Percentiles rank a stretch among this genome's conserved stretches.
These are phyloP conservation scores for Microdon myrmicae DNA, from an alignment of 2,888 invertebrate genomes.

Conservation along the genomic window DNA sequence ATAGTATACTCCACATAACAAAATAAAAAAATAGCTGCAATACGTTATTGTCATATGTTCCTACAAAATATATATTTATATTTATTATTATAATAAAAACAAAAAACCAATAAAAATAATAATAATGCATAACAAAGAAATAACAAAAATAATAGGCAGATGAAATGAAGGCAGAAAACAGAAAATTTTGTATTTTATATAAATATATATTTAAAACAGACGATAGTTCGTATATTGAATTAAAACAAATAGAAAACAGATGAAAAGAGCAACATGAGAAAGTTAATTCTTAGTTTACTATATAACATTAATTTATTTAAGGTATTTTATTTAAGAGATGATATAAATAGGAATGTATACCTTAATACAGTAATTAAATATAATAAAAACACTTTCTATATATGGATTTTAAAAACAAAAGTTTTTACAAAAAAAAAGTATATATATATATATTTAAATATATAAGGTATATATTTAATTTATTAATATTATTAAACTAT, in stretches of 20 bases:
- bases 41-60: slow-evolving; percentile 68
- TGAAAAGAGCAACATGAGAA: slow-evolving; percentile 13
- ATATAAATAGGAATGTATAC: slow-evolving; percentile 27
- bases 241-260: slow-evolving; percentile 1
- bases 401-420: slow-evolving; percentile 23
- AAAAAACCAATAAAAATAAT: slow-evolving; percentile 45
- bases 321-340: slow-evolving; percentile 18
- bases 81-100: slow-evolving; percentile 53
- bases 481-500: slow-evolving; percentile 54
- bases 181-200: slow-evolving; percentile 49
- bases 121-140: slow-evolving; percentile 18
- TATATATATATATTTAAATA: slow-evolving; percentile 54
- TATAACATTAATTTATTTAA: slow-evolving; percentile 35
- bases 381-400: slow-evolving; percentile 35
- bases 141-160: slow-evolving; percentile 47
- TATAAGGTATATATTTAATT: slow-evolving; percentile 54
- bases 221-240: slow-evolving; percentile 36
- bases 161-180: slow-evolving; percentile 24
- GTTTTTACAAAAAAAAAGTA: slow-evolving; percentile 49
- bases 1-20: slow-evolving; percentile 46
- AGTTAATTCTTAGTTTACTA: slow-evolving; percentile 32
- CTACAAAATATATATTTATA: slow-evolving; percentile 64
- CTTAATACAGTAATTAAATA: slow-evolving; percentile 34
- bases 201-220: slow-evolving; percentile 45
- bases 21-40: slow-evolving; percentile 65